Base-by-base conservation (phyloP, 2,888 invertebrate species). In the Diachrysia chrysitis region DNA sequence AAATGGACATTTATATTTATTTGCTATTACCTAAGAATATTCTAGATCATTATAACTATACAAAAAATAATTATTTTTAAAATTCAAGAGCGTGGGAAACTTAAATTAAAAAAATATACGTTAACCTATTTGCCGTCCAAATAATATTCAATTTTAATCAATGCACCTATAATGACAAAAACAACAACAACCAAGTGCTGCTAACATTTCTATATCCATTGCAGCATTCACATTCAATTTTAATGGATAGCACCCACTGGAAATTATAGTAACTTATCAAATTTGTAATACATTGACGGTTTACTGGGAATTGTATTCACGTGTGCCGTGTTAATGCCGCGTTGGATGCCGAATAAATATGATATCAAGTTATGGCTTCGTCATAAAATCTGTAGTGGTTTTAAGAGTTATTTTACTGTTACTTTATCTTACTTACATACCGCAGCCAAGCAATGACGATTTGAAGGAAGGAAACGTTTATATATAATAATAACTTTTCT, bases 401-500 rank as follows among this genome's bases (percentile, higher is more conserved):
- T 19, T 19, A 51, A 19, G n/a, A 21, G 19, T 12, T 21, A 51
- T 51, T 19, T 19, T 21, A 21, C 21, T 51, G 48, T 51, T 51
- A 51, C 5, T 48, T 48, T 48, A 48, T 48, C 4, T 51, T 51
- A 51, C 48, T 19, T 51, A 51, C 48, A 51, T 51, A 19, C 48
- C 48, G 21, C 21, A 2, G 48, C 1, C 48, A 1, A 19, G 46
- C n/a, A n/a, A 46, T 46, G 19, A 10, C 32, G 32, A 10, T 32
- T 32, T 10, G 2, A 32, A 32, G 10, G 17, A 46, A 46, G 17
- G 10, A 19, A 48, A 21, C 48, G 19, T 21, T 21, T 12, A n/a
- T n/a, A n/a, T n/a, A n/a, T n/a, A n/a, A n/a, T 19, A 17, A 19
- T 21, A 51, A 10, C 21, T 14, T 21, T 19, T 21, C 12, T 19